Conservation (phyloP, 2,797 vertebrate species). For the Ctenopoma kingsleyae region DNA sequence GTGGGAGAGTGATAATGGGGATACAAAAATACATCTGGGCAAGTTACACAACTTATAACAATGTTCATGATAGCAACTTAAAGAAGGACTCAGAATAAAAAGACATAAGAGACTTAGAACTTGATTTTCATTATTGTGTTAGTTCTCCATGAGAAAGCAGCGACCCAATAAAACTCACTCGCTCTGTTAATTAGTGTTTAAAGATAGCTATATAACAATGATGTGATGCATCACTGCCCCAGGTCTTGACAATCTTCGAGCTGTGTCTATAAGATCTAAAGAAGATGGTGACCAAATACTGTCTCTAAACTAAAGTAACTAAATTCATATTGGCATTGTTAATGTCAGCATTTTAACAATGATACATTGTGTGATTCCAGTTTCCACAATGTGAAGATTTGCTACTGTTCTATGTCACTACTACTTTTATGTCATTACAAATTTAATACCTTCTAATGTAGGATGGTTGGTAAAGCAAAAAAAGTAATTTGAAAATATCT, state of each 20-base stretch:
- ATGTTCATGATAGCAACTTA: constrained; percentile 63
- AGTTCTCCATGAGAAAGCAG: constrained; percentile 51
- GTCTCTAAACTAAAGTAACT: constrained; percentile 6
- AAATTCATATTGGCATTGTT: neutral
- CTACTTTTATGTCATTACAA: too few species aligned
- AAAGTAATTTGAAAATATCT: too few species aligned
- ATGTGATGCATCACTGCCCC: neutral
- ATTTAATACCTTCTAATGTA: too few species aligned
- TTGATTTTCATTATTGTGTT: constrained; percentile 55
- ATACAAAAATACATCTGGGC: constrained; percentile 45
- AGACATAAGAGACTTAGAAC: constrained; percentile 50
- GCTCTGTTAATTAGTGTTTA: constrained; percentile 31
- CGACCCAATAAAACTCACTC: constrained; percentile 9
- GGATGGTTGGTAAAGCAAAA: too few species aligned
- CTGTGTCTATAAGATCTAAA: neutral
- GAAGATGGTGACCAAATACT: constrained; percentile 3
- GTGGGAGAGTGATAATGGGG: constrained; percentile 13
- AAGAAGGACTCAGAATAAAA: constrained; percentile 37
- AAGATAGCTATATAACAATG: neutral
- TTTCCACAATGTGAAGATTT: neutral
- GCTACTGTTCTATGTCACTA: neutral
- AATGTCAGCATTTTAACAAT: neutral
- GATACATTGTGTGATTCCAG: neutral
- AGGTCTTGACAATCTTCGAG: neutral
- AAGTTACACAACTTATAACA: constrained; percentile 63